Base-by-base conservation (phyloP, 2,113 vertebrate genomes). In the Oryzias woworae region DNA sequence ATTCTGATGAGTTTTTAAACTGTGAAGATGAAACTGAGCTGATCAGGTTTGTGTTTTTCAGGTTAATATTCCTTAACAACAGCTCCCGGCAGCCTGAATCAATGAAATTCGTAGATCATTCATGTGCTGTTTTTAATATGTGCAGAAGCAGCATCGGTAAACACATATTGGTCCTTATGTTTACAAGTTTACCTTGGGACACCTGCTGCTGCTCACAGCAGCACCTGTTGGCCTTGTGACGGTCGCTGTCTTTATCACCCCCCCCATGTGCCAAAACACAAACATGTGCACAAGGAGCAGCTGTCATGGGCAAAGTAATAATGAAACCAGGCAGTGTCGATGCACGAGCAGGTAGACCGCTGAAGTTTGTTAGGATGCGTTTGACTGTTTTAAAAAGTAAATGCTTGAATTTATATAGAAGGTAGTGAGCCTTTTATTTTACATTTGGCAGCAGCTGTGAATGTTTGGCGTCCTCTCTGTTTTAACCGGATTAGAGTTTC, bases 191-290 rank as follows among this genome's bases (percentile, higher is more conserved):
- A 86, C 69, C 67, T 77, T 73, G 48, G 45, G 68, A 58, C 84
- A 87, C 74, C 82, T 88, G 86, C 66, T 56, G 23, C 53, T 54
- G 67, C 69, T 84, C 85, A 75, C 77, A 82, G 53, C 44, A 73
- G 75, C 83, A 84, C 72, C 75, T 83, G 84, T 67, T 82, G 66
- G 59, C 77, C 77, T 81, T 85, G 77, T 78, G 66, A 75, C 73
- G 62, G 69, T 71, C 59, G 62, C 53, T 17, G 43, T 17, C 67
- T 54, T 63, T 45, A 58, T 62, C 36, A 43, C 48, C 26, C 22
- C 22, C 23, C 20, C 20, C 26, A 20, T 12, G 22, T 7, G 12
- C 22, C 31, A 17, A 67, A 52, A 46, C 36, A 14, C 54, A 26
- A 50, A 53, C 18, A 56, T 51, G 52, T 47, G 42, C 64, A 44